Percentiles rank a stretch among this genome's conserved stretches.
Evolutionary conservation across 2,888 invertebrate genomes (phyloP).

Genomic region (Melangyna quadrimaculata): DNA sequence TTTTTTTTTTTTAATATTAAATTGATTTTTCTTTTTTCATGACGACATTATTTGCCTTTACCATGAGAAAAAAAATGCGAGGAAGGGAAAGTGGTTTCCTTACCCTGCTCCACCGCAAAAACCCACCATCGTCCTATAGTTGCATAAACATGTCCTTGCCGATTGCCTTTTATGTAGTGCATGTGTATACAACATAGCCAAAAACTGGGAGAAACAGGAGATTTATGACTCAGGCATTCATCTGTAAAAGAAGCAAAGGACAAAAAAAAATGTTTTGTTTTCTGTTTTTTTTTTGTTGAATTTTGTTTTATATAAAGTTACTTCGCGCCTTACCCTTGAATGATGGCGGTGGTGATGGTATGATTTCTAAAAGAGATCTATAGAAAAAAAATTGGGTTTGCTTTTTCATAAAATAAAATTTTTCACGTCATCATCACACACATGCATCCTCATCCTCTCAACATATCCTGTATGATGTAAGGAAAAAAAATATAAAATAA

Average conservation of each 20-base stretch:
- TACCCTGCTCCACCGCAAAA: neutral
- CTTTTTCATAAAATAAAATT: constrained; percentile 40
- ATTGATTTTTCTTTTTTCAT: neutral
- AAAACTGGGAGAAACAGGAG: constrained; percentile 43
- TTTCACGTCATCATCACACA: constrained; percentile 62
- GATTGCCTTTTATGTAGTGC: constrained; percentile 58
- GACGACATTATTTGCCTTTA: neutral
- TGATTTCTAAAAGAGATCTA: no score
- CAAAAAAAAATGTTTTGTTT: constrained; percentile 27
- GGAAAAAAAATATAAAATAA: neutral
- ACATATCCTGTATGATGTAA: constrained; percentile 32
- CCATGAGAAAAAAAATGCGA: neutral
- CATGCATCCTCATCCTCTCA: constrained; percentile 56
- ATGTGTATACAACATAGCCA: constrained; percentile 31
- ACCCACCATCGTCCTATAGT: neutral
- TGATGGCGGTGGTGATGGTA: neutral
- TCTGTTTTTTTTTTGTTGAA: neutral
- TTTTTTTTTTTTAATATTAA: neutral
- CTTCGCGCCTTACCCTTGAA: constrained; percentile 45
- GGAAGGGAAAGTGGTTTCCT: neutral
- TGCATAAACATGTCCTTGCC: constrained; percentile 54
- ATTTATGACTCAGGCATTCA: constrained; percentile 71
- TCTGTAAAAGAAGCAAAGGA: constrained; percentile 66
- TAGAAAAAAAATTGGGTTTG: constrained; percentile 12
- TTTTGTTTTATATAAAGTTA: neutral